phyloP scores from a whole-genome alignment of 2,113 vertebrate genomes.

The Arothron firmamentum region DNA sequence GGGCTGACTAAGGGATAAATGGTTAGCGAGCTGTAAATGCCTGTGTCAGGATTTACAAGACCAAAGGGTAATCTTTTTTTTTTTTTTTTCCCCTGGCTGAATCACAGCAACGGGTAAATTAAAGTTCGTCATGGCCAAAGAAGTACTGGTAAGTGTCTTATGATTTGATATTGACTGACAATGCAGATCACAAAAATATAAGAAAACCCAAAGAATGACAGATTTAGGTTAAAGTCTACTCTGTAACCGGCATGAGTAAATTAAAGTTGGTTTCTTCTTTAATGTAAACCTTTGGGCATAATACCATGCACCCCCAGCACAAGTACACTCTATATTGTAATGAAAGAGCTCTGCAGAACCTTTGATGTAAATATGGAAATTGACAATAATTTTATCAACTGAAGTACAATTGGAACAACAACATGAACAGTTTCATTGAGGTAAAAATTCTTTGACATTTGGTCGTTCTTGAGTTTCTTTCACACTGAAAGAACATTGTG shows the following conservation, averaged over 20 bases:
- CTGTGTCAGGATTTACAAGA: slow-evolving; percentile 28
- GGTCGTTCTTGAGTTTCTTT: too few relatives aligned
- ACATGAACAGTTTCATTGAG: too few relatives aligned
- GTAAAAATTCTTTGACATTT: too few relatives aligned
- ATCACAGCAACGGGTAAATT: not conserved
- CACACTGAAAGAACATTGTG: too few relatives aligned
- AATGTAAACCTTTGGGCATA: not conserved
- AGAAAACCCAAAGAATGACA: not conserved
- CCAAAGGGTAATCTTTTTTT: slow-evolving; percentile 31
- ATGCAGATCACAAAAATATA: too few relatives aligned
- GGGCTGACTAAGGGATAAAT: slow-evolving; percentile 16
- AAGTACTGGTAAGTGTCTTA: slow-evolving; percentile 32
- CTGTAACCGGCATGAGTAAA: too few relatives aligned
- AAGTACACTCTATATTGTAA: too few relatives aligned
- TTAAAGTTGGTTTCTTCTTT: not conserved
- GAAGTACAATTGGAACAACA: too few relatives aligned
- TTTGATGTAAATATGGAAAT: too few relatives aligned
- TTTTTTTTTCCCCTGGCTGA: not conserved
- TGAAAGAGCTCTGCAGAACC: too few relatives aligned
- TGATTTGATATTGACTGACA: not conserved
- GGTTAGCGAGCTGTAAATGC: slow-evolving; percentile 7
- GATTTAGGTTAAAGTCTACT: not conserved
- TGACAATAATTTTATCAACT: too few relatives aligned
- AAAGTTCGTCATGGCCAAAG: not conserved
- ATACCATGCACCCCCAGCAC: too few relatives aligned